phyloP scores from a whole-genome alignment of 2,113 vertebrate genomes.

The Malurus elegans region DNA sequence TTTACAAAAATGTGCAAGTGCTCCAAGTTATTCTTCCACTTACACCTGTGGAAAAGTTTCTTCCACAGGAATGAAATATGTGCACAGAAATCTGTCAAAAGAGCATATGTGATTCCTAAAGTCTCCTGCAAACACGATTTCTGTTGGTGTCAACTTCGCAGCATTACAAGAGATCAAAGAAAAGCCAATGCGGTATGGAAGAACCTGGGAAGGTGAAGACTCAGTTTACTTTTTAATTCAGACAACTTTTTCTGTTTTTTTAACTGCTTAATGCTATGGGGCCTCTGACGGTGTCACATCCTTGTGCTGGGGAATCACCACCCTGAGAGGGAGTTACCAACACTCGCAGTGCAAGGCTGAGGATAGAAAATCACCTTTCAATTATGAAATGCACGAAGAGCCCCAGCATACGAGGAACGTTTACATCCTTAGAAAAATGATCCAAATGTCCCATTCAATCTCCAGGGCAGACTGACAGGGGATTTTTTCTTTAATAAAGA shows the following conservation, averaged over 20 bases:
- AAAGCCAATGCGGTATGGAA: neutral
- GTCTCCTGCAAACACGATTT: neutral
- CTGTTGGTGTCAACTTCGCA: neutral
- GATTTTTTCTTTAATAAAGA: neutral
- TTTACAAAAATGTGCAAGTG: neutral
- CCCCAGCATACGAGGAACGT: neutral
- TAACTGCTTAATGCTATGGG: neutral
- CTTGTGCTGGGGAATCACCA: neutral
- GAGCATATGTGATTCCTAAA: neutral
- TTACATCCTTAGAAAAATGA: neutral
- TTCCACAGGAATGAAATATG: neutral
- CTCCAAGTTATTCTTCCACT: neutral
- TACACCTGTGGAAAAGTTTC: neutral
- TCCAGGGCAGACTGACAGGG: neutral
- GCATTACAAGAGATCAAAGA: neutral
- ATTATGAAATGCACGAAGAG: neutral
- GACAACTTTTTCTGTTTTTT: neutral
- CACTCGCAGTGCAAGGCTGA: rapidly evolving
- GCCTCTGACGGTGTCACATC: neutral
- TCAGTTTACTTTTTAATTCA: neutral
- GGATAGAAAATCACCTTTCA: neutral
- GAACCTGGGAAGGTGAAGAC: neutral
- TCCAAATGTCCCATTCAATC: neutral
- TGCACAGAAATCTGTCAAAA: neutral
- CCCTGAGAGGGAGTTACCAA: neutral